These are phyloP conservation scores for Atrichornis clamosus DNA, from an alignment of 2,113 vertebrate genomes.

Conservation along the genomic window DNA sequence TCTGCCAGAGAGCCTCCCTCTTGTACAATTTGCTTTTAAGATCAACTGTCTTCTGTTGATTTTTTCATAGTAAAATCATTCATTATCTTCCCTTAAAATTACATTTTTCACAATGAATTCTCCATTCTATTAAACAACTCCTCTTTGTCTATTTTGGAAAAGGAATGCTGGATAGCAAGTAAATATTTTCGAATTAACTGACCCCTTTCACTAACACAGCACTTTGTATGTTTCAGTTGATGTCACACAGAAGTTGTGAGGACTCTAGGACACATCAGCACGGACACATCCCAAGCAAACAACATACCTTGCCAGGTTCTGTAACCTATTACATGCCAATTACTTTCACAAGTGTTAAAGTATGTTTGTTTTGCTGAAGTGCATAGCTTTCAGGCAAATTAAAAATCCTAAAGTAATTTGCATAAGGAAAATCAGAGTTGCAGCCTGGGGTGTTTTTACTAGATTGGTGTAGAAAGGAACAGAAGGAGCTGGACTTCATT, in stretches of 20 bases:
- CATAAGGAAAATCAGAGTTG: not conserved
- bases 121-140: not conserved
- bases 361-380: not conserved
- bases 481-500: not conserved
- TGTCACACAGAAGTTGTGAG: not conserved
- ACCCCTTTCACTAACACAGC: not conserved
- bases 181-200: not conserved
- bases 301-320: not conserved
- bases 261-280: not conserved
- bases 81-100: not conserved
- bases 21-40: not conserved
- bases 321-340: not conserved
- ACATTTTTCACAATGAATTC: not conserved
- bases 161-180: not conserved
- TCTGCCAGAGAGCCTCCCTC: not conserved
- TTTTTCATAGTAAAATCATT: not conserved
- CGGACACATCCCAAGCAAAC: not conserved
- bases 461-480: not conserved
- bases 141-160: not conserved
- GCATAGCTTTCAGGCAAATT: not conserved
- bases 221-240: not conserved
- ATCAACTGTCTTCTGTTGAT: not conserved
- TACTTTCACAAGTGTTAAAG: not conserved
- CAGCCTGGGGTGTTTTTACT: not conserved
- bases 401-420: not conserved